Evolutionary conservation across 2,888 invertebrate genomes (phyloP), one percentile per base, ranked within the genome.

Genomic region (Plagiodera versicolora): DNA sequence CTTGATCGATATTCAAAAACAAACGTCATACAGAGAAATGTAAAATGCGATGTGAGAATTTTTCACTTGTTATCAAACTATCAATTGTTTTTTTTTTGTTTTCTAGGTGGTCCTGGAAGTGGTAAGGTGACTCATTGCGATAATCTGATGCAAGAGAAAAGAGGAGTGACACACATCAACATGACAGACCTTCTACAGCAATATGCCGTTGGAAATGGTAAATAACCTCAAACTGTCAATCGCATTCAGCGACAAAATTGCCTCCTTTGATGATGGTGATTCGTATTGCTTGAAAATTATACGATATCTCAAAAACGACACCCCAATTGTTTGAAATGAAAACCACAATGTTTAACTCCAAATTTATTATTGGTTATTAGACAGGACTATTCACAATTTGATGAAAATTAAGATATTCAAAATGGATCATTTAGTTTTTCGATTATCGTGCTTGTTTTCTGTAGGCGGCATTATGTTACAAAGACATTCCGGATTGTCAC

Each of bases 121-220:
- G 97, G 97, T 48, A 97, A 97, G 89, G 96, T 97, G 84, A 97
- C 97, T 75, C 96, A 97, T 80, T 97, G 97, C 83, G 95, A 94
- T 80, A 92, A 89, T 75, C 83, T 94, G 74, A 91, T 91, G 87
- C 90, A 92, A 81, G 94, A 94, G 81, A 87, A 90, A 70, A 87
- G 89, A 60, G 92, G 92, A 46, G 85, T 93, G 55, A 89, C 89
- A 50, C 94, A 94, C 81, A 92, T 94, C 79, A 94, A 94, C 80
- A 94, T 94, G 93, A 94, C 92, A 60, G 94, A 94, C 77, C 85
- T 94, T 11, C 83, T 94, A 70, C 94, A 94, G 77, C 94, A 94
- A 78, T 94, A 94, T 78, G 91, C 92, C 67, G 88, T 94, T 77
- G 93, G 93, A 66, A 93, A 92, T 80, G 92, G 94, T 93, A 81